Percentiles rank a stretch among this genome's conserved stretches.
phyloP scores from a whole-genome alignment of 2,113 vertebrate genomes.

The Stigmatopora nigra region DNA sequence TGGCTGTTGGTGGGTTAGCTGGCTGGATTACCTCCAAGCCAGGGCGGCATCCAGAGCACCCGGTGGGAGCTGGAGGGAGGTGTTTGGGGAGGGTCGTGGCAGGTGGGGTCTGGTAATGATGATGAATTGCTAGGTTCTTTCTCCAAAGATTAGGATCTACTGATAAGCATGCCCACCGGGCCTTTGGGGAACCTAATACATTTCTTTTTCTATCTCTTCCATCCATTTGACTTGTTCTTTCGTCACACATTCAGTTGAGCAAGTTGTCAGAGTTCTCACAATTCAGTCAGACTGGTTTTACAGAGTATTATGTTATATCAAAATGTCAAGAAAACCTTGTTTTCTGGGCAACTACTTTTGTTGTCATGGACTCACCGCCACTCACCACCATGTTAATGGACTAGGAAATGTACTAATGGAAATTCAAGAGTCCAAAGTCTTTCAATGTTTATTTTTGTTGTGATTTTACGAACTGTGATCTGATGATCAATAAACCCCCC shows the following conservation, averaged over 20 bases:
- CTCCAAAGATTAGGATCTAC: constrained; percentile 68
- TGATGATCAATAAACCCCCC: too few species aligned
- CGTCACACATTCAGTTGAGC: not conserved
- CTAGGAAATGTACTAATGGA: too few species aligned
- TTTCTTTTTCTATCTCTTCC: constrained; percentile 29
- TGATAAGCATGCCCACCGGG: constrained; percentile 64
- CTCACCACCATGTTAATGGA: too few species aligned
- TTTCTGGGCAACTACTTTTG: too few species aligned
- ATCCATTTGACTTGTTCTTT: constrained; percentile 18
- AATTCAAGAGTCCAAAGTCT: too few species aligned
- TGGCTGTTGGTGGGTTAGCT: constrained; percentile 12
- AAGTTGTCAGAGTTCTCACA: not conserved
- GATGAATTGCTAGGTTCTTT: constrained; percentile 60
- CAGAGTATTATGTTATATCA: not conserved
- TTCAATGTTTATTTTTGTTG: too few species aligned
- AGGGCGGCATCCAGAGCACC: constrained; percentile 19
- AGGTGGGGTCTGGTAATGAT: constrained; percentile 48
- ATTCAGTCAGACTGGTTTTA: not conserved
- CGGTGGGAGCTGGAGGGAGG: constrained; percentile 14
- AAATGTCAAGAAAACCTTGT: too few species aligned
- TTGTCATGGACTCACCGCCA: too few species aligned
- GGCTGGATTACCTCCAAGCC: constrained; percentile 27
- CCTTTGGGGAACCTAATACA: constrained; percentile 58
- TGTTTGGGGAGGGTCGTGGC: constrained; percentile 28
- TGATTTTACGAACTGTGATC: too few species aligned